These are phyloP conservation scores for Dermolepida albohirtum DNA, from an alignment of 2,888 invertebrate species.

Conservation along the genomic window DNA sequence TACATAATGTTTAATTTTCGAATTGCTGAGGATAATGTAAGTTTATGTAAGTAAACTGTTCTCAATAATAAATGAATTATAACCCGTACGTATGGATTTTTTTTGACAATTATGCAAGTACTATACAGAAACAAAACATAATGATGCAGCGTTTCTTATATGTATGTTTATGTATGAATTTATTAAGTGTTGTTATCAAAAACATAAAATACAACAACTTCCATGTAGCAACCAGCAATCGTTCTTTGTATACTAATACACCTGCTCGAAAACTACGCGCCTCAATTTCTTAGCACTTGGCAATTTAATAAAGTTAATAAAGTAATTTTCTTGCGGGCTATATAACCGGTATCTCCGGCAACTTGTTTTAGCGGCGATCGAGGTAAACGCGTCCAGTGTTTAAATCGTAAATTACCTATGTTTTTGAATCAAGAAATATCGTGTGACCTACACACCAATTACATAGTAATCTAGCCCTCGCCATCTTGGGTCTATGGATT, in stretches of 20 bases:
- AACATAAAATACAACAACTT: conserved; percentile 1
- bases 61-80: too few species aligned
- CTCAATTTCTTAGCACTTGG: conserved; percentile 31
- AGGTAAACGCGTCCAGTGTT: conserved; percentile 41
- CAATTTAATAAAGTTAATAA: conserved; percentile 52
- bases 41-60: too few species aligned
- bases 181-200: too few species aligned
- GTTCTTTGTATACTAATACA: conserved; percentile 10
- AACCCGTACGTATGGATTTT: too few species aligned
- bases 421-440: conserved; percentile 42
- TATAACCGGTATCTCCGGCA: conserved; percentile 43
- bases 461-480: conserved; percentile 46
- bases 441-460: conserved; percentile 46
- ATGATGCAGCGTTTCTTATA: too few species aligned
- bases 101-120: too few species aligned
- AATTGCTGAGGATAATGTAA: too few species aligned
- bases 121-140: too few species aligned
- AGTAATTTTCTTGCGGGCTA: conserved; percentile 47
- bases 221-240: background rate
- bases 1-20: too few species aligned
- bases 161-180: too few species aligned
- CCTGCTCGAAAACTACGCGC: conserved; percentile 17
- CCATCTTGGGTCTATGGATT: conserved; percentile 46
- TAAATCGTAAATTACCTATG: conserved; percentile 40
- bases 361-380: conserved; percentile 41